Evolutionary conservation across 2,888 invertebrate species (phyloP), one percentile per base, ranked within the genome.

Genomic region (Taphrorychus bicolor): DNA sequence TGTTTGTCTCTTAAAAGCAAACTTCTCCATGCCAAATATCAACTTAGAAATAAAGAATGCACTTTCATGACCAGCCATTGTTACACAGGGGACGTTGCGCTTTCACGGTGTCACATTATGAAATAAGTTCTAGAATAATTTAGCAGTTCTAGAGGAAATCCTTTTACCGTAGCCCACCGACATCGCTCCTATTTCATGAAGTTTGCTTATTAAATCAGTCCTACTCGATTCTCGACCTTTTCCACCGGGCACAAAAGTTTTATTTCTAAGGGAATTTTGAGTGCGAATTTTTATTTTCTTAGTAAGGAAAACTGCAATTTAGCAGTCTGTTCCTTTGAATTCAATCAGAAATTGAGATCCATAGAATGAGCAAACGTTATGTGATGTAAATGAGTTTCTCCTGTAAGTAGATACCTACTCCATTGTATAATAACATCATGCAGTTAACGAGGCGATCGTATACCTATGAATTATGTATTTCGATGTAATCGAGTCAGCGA

Each of bases 121-220:
- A 45, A 45, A 45, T 14, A 18, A 45, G 45, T 45, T 45, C 18
- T 18, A 45, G 18, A 45, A 45, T 45, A 45, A 45, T 45, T 45
- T 18, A 45, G 18, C 45, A 18, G 45, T 45, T 45, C 45, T 19
- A 11, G 22, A 51, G 51, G 21, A 51, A 51, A 51, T 51, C 51
- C 51, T 51, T 22, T 51, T 22, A 51, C 16, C 22, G 51, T 22
- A 11, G 51, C 51, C n/a, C n/a, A n/a, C n/a, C 51, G 17, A 45
- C 51, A 21, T 21, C 45, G 45, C 17, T 45, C 45, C 45, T 21
- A 51, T 51, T 51, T 51, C 51, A 51, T 51, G 21, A 51, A 51
- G 51, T 51, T 51, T 51, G 19, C 51, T 51, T 51, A 51, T 51
- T 51, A 51, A 51, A 51, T 51, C 51, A 51, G 21, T 17, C n/a